Evolutionary conservation across 2,888 invertebrate genomes (phyloP), one percentile per base, ranked within the genome.

Genomic region (Drosophila mimica): DNA sequence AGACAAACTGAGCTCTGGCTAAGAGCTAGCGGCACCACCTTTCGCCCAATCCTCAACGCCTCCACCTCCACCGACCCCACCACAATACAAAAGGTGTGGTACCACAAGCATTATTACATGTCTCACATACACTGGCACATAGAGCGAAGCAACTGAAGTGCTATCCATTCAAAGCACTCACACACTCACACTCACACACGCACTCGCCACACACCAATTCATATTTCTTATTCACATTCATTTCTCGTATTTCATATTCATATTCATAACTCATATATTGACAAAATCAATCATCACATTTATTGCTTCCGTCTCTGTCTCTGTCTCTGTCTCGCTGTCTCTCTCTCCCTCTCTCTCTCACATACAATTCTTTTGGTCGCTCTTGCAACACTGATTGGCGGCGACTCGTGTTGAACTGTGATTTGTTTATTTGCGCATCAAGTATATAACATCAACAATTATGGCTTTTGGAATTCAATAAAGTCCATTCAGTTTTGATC

Each of bases 301-400:
- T 87, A 76, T 87, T 81, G 83, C 76, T 79, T 68, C 74, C 74
- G 53, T 68, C 46, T 43, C 52, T 25, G 25, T 25, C 48, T 20
- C 13, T 15, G 6, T 28, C 40, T 40, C 17, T 7, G 17, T 6
- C 33, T 34, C 17, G 43, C 6, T 60, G 34, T 20, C 65, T 15
- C 25, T 7, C 31, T 25, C 7, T 13, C 3, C 49, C 13, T 8
- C 30, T 31, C 34, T 20, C 36, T n/a, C 54, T 17, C 40, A 6
- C 54, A 48, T 25, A 34, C 38, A 38, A 31, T 30, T 30, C 43
- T 25, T 15, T 46, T 40, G n/a, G 36, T 36, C 43, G 11, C 36
- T 62, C 62, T 13, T 8, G n/a, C 67, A 66, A 46, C 65, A 65
- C 65, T 58, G 30, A 34, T 31, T 17, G 8, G 33, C 20, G 8